These are phyloP conservation scores for Hemiscyllium ocellatum DNA, from an alignment of 2,113 vertebrate genomes.

Conservation along the genomic window DNA sequence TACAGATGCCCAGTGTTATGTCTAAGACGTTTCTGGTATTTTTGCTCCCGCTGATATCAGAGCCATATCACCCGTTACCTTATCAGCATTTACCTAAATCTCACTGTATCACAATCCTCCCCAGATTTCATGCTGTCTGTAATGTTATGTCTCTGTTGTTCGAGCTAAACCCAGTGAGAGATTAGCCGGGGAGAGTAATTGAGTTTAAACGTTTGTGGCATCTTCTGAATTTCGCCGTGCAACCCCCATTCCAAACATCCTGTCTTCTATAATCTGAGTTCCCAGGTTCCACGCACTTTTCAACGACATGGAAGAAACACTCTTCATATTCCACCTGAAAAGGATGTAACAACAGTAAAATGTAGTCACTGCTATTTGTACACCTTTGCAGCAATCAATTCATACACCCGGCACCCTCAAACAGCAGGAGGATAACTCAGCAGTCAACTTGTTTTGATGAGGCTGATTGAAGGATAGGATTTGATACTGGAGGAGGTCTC, in stretches of 20 bases:
- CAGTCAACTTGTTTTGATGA: background rate
- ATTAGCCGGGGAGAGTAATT: background rate
- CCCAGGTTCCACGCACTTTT: background rate
- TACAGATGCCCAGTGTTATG: too few relatives aligned
- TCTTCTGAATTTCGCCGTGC: background rate
- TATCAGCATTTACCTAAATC: too few relatives aligned
- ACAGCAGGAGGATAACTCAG: background rate
- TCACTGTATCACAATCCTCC: too few relatives aligned
- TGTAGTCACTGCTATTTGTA: background rate
- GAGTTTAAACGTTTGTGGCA: background rate
- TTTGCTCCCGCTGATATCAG: too few relatives aligned
- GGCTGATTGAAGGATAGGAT: background rate
- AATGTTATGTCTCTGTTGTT: too few relatives aligned
- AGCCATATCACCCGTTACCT: too few relatives aligned
- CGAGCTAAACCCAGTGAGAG: background rate
- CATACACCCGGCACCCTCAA: background rate
- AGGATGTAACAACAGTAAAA: background rate
- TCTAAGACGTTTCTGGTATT: too few relatives aligned
- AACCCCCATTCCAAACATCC: background rate
- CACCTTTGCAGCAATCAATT: background rate
- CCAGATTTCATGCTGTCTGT: too few relatives aligned
- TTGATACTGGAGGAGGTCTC: background rate
- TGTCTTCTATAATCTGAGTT: background rate
- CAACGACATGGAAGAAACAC: background rate
- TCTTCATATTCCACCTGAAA: background rate